Conservation (phyloP, 2,888 invertebrate genomes). For the Phengaris arion region DNA sequence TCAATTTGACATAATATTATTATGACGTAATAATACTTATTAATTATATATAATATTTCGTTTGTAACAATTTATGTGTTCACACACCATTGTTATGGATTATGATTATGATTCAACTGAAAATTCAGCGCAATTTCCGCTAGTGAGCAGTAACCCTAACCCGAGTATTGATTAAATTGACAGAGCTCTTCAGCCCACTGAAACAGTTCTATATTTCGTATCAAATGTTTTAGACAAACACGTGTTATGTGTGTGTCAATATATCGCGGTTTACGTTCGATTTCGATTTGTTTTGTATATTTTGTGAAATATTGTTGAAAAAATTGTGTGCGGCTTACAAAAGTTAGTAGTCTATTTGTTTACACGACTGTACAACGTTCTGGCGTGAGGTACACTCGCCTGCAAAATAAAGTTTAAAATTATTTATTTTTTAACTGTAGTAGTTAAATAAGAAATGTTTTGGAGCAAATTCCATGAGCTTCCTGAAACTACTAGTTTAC, state of each 20-base stretch:
- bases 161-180: conserved; percentile 25
- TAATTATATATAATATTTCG: no score
- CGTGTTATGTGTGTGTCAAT: conserved; percentile 7
- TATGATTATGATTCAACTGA: not conserved
- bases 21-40: no score
- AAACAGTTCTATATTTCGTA: conserved; percentile 18
- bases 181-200: conserved; percentile 14
- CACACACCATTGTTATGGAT: no score
- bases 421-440: no score
- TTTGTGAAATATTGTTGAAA: not conserved
- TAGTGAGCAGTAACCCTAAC: not conserved
- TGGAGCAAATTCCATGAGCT: no score
- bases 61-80: no score
- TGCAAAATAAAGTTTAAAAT: no score
- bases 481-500: no score
- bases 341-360: not conserved
- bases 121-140: not conserved
- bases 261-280: not conserved
- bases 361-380: not conserved
- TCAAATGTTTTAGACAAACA: conserved; percentile 21
- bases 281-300: not conserved
- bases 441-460: no score
- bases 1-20: no score
- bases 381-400: no score
- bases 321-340: conserved; percentile 5